Evolutionary conservation across 92 coral and sea anemone genomes (phyloP), one percentile per base, ranked within the genome.

Genomic region (Parazoanthus swiftii): DNA sequence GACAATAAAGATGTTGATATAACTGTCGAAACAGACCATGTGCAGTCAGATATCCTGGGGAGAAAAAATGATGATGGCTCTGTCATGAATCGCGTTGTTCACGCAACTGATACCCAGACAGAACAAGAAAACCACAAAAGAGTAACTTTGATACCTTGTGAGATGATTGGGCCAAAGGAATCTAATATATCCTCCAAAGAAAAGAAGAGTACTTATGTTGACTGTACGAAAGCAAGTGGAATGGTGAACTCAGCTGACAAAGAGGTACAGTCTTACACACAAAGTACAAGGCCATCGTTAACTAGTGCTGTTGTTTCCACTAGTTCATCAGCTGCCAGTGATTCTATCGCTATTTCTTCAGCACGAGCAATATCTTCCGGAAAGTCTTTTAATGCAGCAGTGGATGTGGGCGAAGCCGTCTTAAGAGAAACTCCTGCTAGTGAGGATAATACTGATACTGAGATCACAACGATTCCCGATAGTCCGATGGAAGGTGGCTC

Each of bases 381-480:
- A 2, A 37, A 18, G 2, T 21, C 25, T 44, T 37, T 20, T 0
- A 76, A n/a, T 37, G 25, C 15, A 23, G 11, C 46, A 46, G 39
- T 43, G 20, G 46, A 44, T 8, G 16, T 29, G 33, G 8, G 67
- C 29, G 18, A 0, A 72, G 78, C 51, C 16, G 20, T 3, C 18
- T 67, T 48, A 35, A 15, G 14, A 20, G n/a, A 46, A 18, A 25
- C 56, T 68, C 13, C 25, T 43, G 38, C 56, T 16, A 25, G 42
- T 48, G 3, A 20, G 42, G 87, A 46, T 3, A 39, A 5, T 39
- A 6, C 39, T 76, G 48, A 76, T 76, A n/a, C 14, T 39, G 80
- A 76, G 46, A 44, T 84, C 18, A 84, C 87, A 26, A 84, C 65
- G 67, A 84, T 84, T 38, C 87, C 87, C 7, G 87, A 84, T 54